Evolutionary conservation across 2,113 vertebrate species (phyloP).

Genomic region (Columba janthina): DNA sequence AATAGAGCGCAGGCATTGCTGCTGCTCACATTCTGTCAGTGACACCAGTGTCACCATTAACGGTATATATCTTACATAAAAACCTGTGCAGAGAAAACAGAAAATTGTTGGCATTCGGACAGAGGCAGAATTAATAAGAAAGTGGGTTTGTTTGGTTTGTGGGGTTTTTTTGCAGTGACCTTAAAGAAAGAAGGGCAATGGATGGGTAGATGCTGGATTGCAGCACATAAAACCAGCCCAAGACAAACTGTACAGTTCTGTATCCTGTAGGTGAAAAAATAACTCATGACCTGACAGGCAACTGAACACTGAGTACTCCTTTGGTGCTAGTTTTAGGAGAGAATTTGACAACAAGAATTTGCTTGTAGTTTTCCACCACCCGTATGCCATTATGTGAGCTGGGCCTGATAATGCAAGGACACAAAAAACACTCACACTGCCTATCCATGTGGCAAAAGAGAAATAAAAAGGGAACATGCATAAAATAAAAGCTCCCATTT

Average conservation of each 20-base stretch:
- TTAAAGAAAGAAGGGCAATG: conserved; percentile 49
- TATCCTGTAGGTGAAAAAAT: conserved; percentile 70
- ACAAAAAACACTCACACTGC: neutral
- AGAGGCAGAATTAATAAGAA: conserved; percentile 24
- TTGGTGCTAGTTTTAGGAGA: conserved; percentile 69
- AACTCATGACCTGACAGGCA: conserved; percentile 67
- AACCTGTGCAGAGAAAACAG: neutral
- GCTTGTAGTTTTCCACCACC: conserved; percentile 63
- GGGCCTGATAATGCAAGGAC: conserved; percentile 34
- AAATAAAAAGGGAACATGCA: conserved; percentile 68
- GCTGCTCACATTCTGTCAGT: conserved; percentile 30
- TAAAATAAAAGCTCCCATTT: conserved; percentile 68
- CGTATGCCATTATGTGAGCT: conserved; percentile 21
- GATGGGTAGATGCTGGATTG: conserved; percentile 53
- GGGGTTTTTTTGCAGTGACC: neutral
- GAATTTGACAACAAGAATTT: conserved; percentile 72
- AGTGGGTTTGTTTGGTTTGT: neutral
- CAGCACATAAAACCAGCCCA: conserved; percentile 50
- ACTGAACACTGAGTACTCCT: conserved; percentile 62
- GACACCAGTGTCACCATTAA: conserved; percentile 52
- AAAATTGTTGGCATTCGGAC: neutral
- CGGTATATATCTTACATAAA: neutral
- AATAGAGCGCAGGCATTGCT: neutral
- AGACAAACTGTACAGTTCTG: conserved; percentile 64
- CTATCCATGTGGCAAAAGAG: conserved; percentile 8